phyloP scores from a whole-genome alignment of 2,888 invertebrate species.

The Cheilosia vulpina region DNA sequence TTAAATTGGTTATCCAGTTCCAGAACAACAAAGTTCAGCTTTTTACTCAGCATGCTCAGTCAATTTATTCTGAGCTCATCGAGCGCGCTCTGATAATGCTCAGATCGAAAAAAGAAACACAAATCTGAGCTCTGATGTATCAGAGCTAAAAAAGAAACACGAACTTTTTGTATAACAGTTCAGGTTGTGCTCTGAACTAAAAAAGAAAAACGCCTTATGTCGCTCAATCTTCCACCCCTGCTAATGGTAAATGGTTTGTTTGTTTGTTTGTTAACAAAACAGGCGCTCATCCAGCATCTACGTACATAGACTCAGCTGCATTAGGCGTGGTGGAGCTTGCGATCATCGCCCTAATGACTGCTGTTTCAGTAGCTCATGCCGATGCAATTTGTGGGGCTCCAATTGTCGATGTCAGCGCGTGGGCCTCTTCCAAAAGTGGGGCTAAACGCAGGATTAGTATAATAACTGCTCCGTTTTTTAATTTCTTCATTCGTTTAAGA shows the following conservation, averaged over 20 bases:
- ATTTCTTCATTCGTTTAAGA: constrained; percentile 15
- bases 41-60: too few species aligned
- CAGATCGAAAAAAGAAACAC: too few species aligned
- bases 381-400: constrained; percentile 75
- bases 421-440: constrained; percentile 76
- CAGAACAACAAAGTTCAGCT: too few species aligned
- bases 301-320: constrained; percentile 63
- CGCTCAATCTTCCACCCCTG: neutral
- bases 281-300: constrained; percentile 63
- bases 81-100: too few species aligned
- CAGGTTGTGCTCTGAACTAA: too few species aligned
- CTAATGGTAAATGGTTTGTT: neutral
- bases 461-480: constrained; percentile 6
- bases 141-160: too few species aligned
- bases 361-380: constrained; percentile 73
- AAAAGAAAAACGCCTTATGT: too few species aligned
- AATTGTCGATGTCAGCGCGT: constrained; percentile 76
- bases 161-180: too few species aligned
- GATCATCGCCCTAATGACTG: constrained; percentile 72
- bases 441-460: constrained; percentile 52
- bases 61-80: too few species aligned
- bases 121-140: too few species aligned
- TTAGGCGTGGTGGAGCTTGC: constrained; percentile 71
- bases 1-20: too few species aligned
- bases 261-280: neutral